Conservation (phyloP, 2,888 invertebrate species). For the Trachelus stipa region DNA sequence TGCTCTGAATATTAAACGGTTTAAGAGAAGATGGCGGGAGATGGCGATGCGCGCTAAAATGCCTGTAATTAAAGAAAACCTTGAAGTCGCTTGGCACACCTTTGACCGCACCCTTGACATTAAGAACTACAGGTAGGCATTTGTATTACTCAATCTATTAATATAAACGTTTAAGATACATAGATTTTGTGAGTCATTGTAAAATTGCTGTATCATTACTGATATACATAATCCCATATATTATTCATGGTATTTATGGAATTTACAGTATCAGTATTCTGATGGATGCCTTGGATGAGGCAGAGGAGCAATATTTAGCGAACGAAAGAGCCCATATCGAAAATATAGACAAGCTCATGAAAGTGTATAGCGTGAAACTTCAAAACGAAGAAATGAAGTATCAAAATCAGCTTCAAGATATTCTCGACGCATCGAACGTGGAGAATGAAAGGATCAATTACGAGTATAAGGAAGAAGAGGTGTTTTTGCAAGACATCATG, state of each 20-base stretch:
- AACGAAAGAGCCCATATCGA: constrained; percentile 61
- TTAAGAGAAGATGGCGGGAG: constrained; percentile 63
- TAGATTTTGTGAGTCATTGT: background rate
- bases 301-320: constrained; percentile 64
- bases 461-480: constrained; percentile 31
- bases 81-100: constrained; percentile 64
- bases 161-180: background rate
- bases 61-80: constrained; percentile 62
- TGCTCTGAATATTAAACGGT: constrained; percentile 51
- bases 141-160: background rate
- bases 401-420: constrained; percentile 28
- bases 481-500: constrained; percentile 35
- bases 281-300: constrained; percentile 62
- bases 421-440: constrained; percentile 22
- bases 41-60: constrained; percentile 62
- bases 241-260: background rate
- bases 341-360: constrained; percentile 61
- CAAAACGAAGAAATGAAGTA: constrained; percentile 32
- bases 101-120: constrained; percentile 67
- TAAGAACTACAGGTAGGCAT: constrained; percentile 63
- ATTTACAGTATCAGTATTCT: constrained; percentile 55
- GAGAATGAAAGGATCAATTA: constrained; percentile 30
- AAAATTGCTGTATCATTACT: background rate
- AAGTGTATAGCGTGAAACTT: constrained; percentile 55
- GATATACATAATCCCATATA: background rate